Percentiles rank a stretch among this genome's conserved stretches.
Evolutionary conservation across 1,140 invertebrate genomes (phyloP).

Genomic region (Cydia fagiglandana): DNA sequence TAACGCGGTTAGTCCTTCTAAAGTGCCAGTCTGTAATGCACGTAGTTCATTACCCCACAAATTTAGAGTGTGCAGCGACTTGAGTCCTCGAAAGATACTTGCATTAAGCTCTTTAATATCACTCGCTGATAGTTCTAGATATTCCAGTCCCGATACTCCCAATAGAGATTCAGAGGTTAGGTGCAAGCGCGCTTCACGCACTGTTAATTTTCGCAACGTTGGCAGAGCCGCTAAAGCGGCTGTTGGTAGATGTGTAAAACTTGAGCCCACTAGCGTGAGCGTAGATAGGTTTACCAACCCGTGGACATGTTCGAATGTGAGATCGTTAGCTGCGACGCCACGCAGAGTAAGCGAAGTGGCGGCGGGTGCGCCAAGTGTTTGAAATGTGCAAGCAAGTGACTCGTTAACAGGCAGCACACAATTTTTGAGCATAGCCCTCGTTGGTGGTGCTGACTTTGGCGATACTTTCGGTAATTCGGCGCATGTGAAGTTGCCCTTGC

Average conservation of each 20-base stretch:
- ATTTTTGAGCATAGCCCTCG: background rate
- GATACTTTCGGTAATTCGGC: background rate
- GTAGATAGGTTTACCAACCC: background rate
- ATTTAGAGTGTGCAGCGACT: background rate
- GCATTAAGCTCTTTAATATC: background rate
- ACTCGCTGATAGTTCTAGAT: background rate
- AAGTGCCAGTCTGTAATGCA: background rate
- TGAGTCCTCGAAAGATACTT: background rate
- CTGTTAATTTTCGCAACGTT: background rate
- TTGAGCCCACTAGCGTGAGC: constrained; percentile 2
- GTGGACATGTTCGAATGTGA: background rate
- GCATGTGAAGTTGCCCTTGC: background rate
- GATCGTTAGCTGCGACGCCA: background rate
- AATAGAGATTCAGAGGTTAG: background rate
- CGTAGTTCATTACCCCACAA: constrained; percentile 13
- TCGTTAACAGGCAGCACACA: background rate
- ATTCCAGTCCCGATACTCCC: background rate
- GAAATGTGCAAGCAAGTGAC: constrained; percentile 7
- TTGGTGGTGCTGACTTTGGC: background rate
- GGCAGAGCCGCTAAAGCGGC: background rate
- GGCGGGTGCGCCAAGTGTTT: background rate
- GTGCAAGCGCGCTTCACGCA: background rate
- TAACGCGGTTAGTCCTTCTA: background rate
- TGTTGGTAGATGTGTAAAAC: background rate
- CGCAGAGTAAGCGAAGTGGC: constrained; percentile 3